phyloP scores from a whole-genome alignment of 2,113 vertebrate species.

The Perccottus glenii region DNA sequence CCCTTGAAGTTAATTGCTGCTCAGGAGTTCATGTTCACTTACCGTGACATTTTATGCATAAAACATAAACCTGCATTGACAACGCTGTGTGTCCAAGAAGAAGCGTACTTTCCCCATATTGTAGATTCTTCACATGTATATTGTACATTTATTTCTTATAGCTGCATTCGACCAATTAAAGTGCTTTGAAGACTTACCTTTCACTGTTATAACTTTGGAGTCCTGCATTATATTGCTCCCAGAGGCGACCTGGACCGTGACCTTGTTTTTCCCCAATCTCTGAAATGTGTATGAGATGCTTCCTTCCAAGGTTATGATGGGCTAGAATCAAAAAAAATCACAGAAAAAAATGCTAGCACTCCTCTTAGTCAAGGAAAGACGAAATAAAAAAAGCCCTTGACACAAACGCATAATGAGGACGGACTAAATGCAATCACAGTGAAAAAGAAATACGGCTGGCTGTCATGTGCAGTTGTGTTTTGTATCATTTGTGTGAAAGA shows the following conservation, averaged over 20 bases:
- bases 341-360: slow-evolving; percentile 35
- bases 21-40: slow-evolving; percentile 50
- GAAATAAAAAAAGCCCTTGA: slow-evolving; percentile 40
- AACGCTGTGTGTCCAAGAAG: slow-evolving; percentile 29
- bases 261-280: slow-evolving; percentile 84
- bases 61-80: slow-evolving; percentile 46
- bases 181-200: slow-evolving; percentile 78
- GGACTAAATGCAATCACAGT: slow-evolving; percentile 47
- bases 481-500: slow-evolving; percentile 37
- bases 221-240: slow-evolving; percentile 90
- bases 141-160: too few relatives aligned
- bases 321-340: slow-evolving; percentile 78
- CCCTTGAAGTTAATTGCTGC: slow-evolving; percentile 70
- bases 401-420: slow-evolving; percentile 55
- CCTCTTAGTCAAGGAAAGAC: slow-evolving; percentile 28
- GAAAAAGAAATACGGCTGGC: slow-evolving; percentile 55
- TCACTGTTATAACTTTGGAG: slow-evolving; percentile 88
- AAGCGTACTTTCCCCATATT: slow-evolving; percentile 39
- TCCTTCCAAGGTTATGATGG: slow-evolving; percentile 92
- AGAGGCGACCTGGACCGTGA: slow-evolving; percentile 92
- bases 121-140: slow-evolving; percentile 59
- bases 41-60: slow-evolving; percentile 68
- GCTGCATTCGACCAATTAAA: slow-evolving; percentile 52
- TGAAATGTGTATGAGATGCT: slow-evolving; percentile 87
- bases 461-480: slow-evolving; percentile 31